Evolutionary conservation across 1,140 invertebrate genomes (phyloP).

Genomic region (Trissolcus basalis): DNA sequence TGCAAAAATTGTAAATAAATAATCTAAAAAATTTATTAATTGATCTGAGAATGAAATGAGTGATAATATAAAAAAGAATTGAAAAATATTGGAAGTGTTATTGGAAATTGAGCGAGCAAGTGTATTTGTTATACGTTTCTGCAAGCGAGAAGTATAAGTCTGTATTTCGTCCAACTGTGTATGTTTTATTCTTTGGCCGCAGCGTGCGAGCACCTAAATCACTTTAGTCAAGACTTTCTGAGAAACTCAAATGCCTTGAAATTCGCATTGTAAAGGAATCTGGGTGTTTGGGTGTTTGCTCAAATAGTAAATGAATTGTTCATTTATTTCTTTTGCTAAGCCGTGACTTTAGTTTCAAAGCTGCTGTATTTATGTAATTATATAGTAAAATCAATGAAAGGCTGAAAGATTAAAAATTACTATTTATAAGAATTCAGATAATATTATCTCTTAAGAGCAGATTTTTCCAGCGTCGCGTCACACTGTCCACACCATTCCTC

Average conservation of each 20-base stretch:
- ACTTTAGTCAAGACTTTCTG: constrained; percentile 36
- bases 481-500: constrained; percentile 5
- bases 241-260: constrained; percentile 15
- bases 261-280: constrained; percentile 1
- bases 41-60: constrained; percentile 21
- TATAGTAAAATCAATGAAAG: constrained; percentile 46
- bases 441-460: constrained; percentile 42
- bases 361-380: constrained; percentile 48
- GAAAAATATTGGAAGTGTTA: constrained; percentile 15
- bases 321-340: constrained; percentile 29
- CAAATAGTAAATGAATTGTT: constrained; percentile 24
- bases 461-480: constrained; percentile 27
- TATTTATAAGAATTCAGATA: constrained; percentile 43
- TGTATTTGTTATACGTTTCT: constrained; percentile 41
- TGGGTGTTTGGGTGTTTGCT: constrained; percentile 32
- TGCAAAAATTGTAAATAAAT: constrained; percentile 34
- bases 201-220: constrained; percentile 39
- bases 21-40: constrained; percentile 21
- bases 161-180: constrained; percentile 43
- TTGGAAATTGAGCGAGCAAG: constrained; percentile 13
- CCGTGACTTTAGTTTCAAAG: constrained; percentile 39
- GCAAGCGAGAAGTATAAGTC: constrained; percentile 44
- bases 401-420: constrained; percentile 45
- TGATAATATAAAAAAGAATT: constrained; percentile 19
- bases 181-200: constrained; percentile 24